phyloP scores from a whole-genome alignment of 2,888 invertebrate genomes.

The Drosophila maculinotata region DNA sequence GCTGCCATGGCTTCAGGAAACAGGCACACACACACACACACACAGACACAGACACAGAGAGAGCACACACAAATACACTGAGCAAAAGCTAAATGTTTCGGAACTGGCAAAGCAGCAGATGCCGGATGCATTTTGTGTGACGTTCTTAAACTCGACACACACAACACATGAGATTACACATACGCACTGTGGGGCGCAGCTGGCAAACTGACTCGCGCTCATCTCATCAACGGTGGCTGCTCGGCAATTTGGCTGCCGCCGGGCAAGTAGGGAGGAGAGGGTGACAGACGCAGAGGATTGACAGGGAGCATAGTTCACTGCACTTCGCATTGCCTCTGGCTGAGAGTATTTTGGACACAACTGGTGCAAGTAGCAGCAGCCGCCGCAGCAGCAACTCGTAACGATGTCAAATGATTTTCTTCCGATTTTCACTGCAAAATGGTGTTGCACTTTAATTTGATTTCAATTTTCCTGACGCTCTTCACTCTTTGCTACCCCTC shows the following conservation, averaged over 20 bases:
- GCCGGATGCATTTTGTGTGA: conserved; percentile 69
- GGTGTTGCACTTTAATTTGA: conserved; percentile 68
- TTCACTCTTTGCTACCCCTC: not conserved
- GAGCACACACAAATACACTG: conserved; percentile 11
- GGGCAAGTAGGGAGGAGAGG: not conserved
- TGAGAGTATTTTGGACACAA: conserved; percentile 42
- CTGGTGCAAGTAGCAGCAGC: conserved; percentile 18
- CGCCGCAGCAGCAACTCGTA: conserved; percentile 21
- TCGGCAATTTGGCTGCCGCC: conserved; percentile 53
- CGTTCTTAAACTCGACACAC: conserved; percentile 11
- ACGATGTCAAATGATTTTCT: conserved; percentile 66
- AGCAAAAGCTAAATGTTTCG: conserved; percentile 73
- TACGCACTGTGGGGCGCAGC: conserved; percentile 55
- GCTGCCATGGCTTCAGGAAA: conserved; percentile 47
- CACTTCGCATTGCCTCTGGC: conserved; percentile 38
- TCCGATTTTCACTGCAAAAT: conserved; percentile 52
- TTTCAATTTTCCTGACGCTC: conserved; percentile 53
- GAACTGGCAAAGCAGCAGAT: conserved; percentile 71
- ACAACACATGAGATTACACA: conserved; percentile 38
- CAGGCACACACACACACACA: conserved; percentile 15
- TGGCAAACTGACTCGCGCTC: conserved; percentile 52
- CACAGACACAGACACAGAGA: conserved; percentile 17
- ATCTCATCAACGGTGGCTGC: conserved; percentile 61
- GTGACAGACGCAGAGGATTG: not conserved
- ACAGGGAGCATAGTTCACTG: conserved; percentile 45